Base-by-base conservation (phyloP, 2,797 vertebrate species). In the Mastacembelus armatus region DNA sequence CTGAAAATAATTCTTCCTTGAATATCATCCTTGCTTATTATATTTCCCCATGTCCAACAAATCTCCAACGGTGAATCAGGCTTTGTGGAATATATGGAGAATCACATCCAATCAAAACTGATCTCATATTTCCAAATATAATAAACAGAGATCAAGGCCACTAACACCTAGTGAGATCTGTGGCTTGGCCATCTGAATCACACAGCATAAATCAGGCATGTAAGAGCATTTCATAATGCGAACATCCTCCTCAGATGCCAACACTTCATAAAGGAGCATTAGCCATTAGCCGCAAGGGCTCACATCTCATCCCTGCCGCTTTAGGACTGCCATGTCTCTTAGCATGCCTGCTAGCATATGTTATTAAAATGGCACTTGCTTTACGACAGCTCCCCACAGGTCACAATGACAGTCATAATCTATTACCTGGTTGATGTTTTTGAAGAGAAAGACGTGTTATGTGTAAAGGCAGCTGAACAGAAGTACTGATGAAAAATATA, bases 351-450 rank as follows among this genome's bases (percentile, higher is more conserved):
- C 85, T 81, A 95, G 94, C 93, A 92, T 92, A 92, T 93, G 94
- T 96, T 98, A 96, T 97, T 98, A 96, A 96, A 97, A 95, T 95
- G 94, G 96, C 95, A 95, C 95, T 95, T 94, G 94, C 94, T 72
- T 70, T 66, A 75, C 18, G 21, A 60, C 64, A 40, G 29, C 60
- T 48, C 62, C 52, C 6, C 76, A 39, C 9, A 33, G 58, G 77
- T 78, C 59, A 49, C 57, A n/a, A 1, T 38, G 74, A 54, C 66
- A 57, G 74, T 70, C 58, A 4, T 52, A 56, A 70, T 77, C 66
- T 68, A 45, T 78, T 70, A 78, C 50, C 52, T 54, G 33, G 40
- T 47, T 5, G 47, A 7, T 62, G 57, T 68, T 78, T 84, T 50
- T 43, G 15, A 38, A 21, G 33, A 36, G 43, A 54, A 54, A 50